Percentiles rank a stretch among this genome's conserved stretches.
Conservation (phyloP, 2,888 invertebrate genomes). For the Icerya purchasi region DNA sequence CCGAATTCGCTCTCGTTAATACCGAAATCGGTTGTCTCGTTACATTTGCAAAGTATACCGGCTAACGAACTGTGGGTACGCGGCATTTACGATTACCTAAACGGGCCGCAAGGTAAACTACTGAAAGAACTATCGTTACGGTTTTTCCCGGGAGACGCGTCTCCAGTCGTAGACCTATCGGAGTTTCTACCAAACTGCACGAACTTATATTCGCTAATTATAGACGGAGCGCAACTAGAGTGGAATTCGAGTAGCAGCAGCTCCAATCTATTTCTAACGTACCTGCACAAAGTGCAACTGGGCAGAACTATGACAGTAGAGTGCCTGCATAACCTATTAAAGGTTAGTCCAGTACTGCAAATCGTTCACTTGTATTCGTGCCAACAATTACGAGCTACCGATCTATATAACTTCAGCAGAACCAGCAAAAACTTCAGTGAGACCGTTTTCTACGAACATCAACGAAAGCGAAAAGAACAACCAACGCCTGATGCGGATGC, state of each 20-base stretch:
- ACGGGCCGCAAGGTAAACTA: constrained; percentile 22
- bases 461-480: no score
- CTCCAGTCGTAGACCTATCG: constrained; percentile 23
- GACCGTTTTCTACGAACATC: no score
- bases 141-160: constrained; percentile 22
- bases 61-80: constrained; percentile 24
- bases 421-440: no score
- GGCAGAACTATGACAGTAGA: constrained; percentile 24
- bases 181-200: constrained; percentile 24
- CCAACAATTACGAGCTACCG: constrained; percentile 24
- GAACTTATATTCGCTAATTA: constrained; percentile 24
- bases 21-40: constrained; percentile 23
- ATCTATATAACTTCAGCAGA: constrained; percentile 22
- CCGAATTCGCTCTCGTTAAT: constrained; percentile 24
- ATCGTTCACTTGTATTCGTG: constrained; percentile 26
- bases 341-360: constrained; percentile 23
- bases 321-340: constrained; percentile 24
- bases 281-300: constrained; percentile 24
- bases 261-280: constrained; percentile 20
- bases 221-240: constrained; percentile 24
- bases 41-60: constrained; percentile 25
- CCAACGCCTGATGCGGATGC: constrained; percentile 11
- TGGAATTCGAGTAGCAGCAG: constrained; percentile 20
- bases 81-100: constrained; percentile 25
- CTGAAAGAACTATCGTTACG: constrained; percentile 24